A percentile compares a stretch with the other conserved stretches of the same genome.
These are phyloP conservation scores for Enteromius afrohamiltoni DNA, from an alignment of 2,797 vertebrate species.

Conservation along the genomic window DNA sequence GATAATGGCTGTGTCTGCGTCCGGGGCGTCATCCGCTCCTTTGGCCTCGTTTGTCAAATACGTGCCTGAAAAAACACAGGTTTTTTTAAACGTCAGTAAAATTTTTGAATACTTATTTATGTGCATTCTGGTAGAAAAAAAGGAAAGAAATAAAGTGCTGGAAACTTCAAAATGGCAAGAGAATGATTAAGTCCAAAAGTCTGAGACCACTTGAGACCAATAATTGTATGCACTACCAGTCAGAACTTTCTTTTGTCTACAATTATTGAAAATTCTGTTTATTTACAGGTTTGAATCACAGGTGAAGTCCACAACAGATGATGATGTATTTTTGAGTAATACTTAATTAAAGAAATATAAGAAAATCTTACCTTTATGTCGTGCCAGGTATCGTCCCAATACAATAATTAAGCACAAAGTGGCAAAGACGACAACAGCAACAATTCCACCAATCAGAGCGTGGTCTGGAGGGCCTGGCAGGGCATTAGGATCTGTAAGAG, in stretches of 20 bases:
- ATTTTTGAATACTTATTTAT: not conserved
- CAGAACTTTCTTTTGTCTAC: not conserved
- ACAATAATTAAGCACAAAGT: conserved; percentile 98
- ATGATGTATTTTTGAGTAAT: conserved; percentile 1
- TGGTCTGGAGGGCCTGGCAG: conserved; percentile 92
- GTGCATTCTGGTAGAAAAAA: not conserved
- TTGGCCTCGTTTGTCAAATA: conserved; percentile 99
- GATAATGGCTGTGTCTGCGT: conserved; percentile 98
- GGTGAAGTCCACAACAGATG: not conserved
- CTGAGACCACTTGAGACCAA: not conserved
- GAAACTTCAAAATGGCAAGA: not conserved
- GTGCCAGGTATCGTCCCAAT: conserved; percentile 97
- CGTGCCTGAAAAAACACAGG: conserved; percentile 81
- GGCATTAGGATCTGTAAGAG: conserved; percentile 88
- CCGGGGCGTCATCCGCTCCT: conserved; percentile 96
- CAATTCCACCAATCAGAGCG: conserved; percentile 96
- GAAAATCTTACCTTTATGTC: conserved; percentile 94
- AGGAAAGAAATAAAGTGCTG: not conserved
- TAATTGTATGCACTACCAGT: not conserved
- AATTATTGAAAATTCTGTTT: not conserved
- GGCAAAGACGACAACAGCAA: conserved; percentile 98
- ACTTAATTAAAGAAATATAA: not conserved
- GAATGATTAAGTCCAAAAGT: not conserved
- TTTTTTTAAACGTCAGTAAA: not conserved
- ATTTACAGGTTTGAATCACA: not conserved